Base-by-base conservation (phyloP, 1,140 invertebrate genomes). In the Protaetia brevitarsis region DNA sequence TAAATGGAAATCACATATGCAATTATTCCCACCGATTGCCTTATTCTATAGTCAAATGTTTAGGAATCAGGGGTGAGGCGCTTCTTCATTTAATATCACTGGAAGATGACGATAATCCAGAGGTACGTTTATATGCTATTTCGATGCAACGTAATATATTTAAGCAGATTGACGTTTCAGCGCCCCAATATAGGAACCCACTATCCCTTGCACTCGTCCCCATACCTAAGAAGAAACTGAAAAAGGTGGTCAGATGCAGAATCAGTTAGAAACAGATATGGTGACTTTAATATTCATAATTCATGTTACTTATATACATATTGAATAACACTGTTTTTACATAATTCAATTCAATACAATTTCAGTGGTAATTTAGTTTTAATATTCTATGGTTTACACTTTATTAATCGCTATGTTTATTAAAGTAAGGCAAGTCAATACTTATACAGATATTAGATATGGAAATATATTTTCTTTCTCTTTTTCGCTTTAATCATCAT, bases 161-260 rank as follows among this genome's bases (percentile, higher is more conserved):
- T 51, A 51, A 51, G 41, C 16, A 51, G 41, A 19, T 51, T 51
- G 41, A 51, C 41, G 2, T 51, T 51, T 23, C 41, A 51, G 41
- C n/a, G 41, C 7, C 41, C 41, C 5, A 21, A 6, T 51, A 51
- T 51, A 2, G 41, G 41, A 51, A 21, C 16, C 16, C 41, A 51
- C 4, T 51, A 51, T 21, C 41, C 41, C 41, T 51, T 51, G 19
- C 13, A 4, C 2, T 51, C 41, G 41, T 51, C 11, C 41, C n/a
- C n/a, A n/a, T n/a, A n/a, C n/a, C 41, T 51, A 21, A 51, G 19
- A 51, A 51, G 41, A 51, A 51, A 4, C 4, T 51, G 26, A 51
- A 51, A 4, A 51, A 10, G 26, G 16, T 51, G 26, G 41, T 51
- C 11, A 19, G 41, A 23, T 51, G 41, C 41, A 51, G 41, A 51